Evolutionary conservation across 1,140 invertebrate species (phyloP), one percentile per base, ranked within the genome.

Genomic region (Micrasema longulum): DNA sequence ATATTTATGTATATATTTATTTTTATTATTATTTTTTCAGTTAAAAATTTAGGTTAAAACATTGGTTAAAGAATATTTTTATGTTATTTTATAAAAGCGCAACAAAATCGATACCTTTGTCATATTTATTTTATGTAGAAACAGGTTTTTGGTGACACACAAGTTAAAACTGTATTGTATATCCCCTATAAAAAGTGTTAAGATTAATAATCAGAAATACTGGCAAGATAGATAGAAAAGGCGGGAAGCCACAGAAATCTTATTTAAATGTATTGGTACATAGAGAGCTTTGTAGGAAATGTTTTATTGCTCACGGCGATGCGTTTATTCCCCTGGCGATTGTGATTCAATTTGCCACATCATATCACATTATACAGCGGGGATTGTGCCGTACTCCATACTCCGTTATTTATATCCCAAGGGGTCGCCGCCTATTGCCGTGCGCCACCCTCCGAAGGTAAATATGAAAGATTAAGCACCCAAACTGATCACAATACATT

Each of bases 311-410:
- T 60, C 22, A 60, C 52, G 26, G 67, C 23, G 53, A 48, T 68
- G 36, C 50, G 48, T 55, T 68, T 41, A 52, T 68, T 69, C 67
- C 68, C 68, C 57, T 23, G 68, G 57, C 47, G 68, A 64, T 64
- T 70, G 57, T 63, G 48, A 70, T 70, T 70, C 55, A 70, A 70
- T 70, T 70, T 70, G 68, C 68, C 68, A 70, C 68, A 64, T 70
- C 68, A 70, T 70, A 70, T 70, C 68, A 70, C 68, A 69, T 69
- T 69, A 69, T 60, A 48, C 41, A n/a, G 36, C 41, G 50, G 43
- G 66, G 64, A 23, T 52, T 60, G 55, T 60, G 52, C 52, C 9
- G 20, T 60, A 16, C 55, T 16, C 26, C 14, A 60, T 57, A 16
- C 55, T 35, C 26, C 31, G 36, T 41, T 60, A 60, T 60, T 60